Evolutionary conservation across 2,888 invertebrate species (phyloP).

Genomic region (Agapostemon virescens): DNA sequence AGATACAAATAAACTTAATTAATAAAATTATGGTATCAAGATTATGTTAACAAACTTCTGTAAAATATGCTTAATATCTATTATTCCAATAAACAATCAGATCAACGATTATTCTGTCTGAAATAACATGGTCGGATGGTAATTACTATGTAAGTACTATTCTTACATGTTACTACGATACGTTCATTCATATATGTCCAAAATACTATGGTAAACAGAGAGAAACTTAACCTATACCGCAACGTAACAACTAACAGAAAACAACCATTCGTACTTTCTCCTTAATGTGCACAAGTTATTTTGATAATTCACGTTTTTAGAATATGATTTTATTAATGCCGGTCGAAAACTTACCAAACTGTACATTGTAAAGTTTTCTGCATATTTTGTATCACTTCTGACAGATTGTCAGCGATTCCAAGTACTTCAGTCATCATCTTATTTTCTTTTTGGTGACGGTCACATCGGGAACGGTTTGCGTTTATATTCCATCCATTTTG

Average conservation of each 20-base stretch:
- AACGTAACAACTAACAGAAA: background rate
- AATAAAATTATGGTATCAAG: background rate
- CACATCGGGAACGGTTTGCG: background rate
- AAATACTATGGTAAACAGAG: background rate
- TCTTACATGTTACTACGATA: background rate
- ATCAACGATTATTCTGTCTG: background rate
- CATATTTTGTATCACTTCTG: constrained; percentile 35
- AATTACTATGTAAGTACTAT: too few species aligned
- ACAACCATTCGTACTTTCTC: background rate
- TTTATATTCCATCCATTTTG: background rate
- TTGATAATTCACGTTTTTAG: background rate
- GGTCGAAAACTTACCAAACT: constrained; percentile 63
- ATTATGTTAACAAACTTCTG: background rate
- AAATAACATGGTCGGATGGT: background rate
- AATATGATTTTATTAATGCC: background rate
- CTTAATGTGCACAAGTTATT: background rate
- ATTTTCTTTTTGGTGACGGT: background rate
- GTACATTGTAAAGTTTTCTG: constrained; percentile 60
- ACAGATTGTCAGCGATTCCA: constrained; percentile 12
- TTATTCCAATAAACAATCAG: background rate
- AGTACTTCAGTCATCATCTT: constrained; percentile 20
- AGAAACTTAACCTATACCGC: constrained; percentile 36
- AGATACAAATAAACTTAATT: too few species aligned
- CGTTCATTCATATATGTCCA: background rate
- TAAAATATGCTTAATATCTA: background rate